Evolutionary conservation across 2,797 vertebrate genomes (phyloP).

Genomic region (Paratrypauchen microcephalus): DNA sequence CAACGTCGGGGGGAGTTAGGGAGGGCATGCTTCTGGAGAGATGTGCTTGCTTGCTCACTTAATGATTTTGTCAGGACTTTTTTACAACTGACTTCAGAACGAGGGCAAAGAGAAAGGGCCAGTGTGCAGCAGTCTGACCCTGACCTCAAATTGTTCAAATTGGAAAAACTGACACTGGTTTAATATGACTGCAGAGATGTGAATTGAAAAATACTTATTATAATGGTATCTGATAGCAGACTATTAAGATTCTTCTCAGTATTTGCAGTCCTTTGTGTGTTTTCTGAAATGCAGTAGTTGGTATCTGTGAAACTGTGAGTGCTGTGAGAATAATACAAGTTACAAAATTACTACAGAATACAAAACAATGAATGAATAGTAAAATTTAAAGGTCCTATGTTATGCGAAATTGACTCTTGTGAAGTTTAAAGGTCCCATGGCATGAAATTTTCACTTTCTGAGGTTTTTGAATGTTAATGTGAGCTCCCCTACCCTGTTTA

Average conservation of each 20-base stretch:
- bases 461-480: too few relatives aligned
- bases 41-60: constrained; percentile 66
- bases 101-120: constrained; percentile 31
- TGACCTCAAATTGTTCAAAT: constrained; percentile 4
- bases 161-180: neutral
- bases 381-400: too few relatives aligned
- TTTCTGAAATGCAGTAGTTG: neutral
- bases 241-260: neutral
- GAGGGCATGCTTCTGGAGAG: constrained; percentile 58
- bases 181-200: neutral
- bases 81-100: constrained; percentile 23
- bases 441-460: too few relatives aligned
- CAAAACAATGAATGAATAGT: too few relatives aligned
- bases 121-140: constrained; percentile 1
- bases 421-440: too few relatives aligned
- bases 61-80: constrained; percentile 59
- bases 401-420: too few relatives aligned
- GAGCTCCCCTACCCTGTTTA: too few relatives aligned
- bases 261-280: neutral
- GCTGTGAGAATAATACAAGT: too few relatives aligned
- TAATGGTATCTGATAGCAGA: neutral
- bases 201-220: neutral
- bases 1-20: constrained; percentile 31
- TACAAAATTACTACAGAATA: too few relatives aligned
- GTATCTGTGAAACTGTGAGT: neutral